Evolutionary conservation across 2,113 vertebrate genomes (phyloP).

Genomic region (Strigops habroptila): DNA sequence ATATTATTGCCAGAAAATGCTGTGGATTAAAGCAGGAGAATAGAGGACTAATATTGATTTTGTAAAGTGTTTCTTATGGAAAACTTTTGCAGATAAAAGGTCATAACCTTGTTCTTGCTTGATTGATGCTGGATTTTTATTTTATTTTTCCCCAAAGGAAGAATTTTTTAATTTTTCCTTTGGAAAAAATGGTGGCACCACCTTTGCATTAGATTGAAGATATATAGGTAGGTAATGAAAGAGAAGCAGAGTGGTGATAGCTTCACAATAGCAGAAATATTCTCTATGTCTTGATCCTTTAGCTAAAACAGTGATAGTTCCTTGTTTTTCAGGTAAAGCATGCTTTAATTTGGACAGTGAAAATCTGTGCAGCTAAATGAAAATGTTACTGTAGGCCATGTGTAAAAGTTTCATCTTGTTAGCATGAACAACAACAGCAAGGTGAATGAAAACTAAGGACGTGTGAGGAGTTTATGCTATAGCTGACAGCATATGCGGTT

Average conservation of each 20-base stretch:
- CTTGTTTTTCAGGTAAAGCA: background rate
- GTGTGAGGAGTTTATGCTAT: background rate
- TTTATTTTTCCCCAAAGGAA: background rate
- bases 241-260: background rate
- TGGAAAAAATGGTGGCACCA: rapidly evolving
- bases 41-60: background rate
- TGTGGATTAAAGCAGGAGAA: background rate
- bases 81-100: background rate
- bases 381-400: background rate
- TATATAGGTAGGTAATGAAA: background rate
- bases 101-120: background rate
- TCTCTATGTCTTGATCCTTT: background rate
- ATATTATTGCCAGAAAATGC: background rate
- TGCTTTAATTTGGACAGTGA: background rate
- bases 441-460: background rate
- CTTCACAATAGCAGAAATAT: background rate
- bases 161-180: background rate
- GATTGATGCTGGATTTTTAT: background rate
- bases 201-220: background rate
- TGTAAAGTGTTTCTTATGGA: rapidly evolving
- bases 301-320: background rate
- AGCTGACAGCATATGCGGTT: background rate
- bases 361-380: background rate
- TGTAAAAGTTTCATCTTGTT: background rate
- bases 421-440: background rate